Base-by-base conservation (phyloP, 1,140 invertebrate species). In the Pseudomyrmex cubaensis region DNA sequence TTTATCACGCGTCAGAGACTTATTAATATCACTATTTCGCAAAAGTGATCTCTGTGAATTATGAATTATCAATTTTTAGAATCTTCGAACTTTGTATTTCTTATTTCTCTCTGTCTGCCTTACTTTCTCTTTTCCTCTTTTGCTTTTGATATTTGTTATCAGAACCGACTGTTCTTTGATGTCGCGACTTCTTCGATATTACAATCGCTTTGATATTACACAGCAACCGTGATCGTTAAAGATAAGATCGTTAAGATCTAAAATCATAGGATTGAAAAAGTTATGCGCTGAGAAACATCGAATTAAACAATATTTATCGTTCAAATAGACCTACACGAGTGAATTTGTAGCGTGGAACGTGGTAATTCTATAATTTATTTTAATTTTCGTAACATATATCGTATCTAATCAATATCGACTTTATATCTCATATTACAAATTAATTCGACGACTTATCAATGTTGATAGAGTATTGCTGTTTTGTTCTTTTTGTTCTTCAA, bases 141-240 rank as follows among this genome's bases (percentile, higher is more conserved):
- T 57, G 69, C 35, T 35, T 15, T 0, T 3, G 44, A 78, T 46
- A 46, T 59, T 78, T 78, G 57, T 78, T 48, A 25, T 78, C 73
- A 52, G 17, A 20, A 76, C 13, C 48, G 62, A 77, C 13, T 25
- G 59, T 54, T 72, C 54, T 59, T 70, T 80, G 54, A 70, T 50
- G 54, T 72, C 54, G n/a, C n/a, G n/a, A n/a, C n/a, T n/a, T n/a
- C n/a, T 80, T 70, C 35, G 35, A 35, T 35, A 35, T 35, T 7
- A 7, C 35, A 61, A 78, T 59, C 17, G 54, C 35, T 35, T 35
- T 35, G 35, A 35, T n/a, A n/a, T n/a, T n/a, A n/a, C 52, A 78
- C 64, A 10, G 35, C 15, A 59, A n/a, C 10, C 5, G 25, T 25
- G 54, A 78, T 72, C 76, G 10, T 72, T 72, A 78, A 78, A 46